A percentile compares a stretch with the other conserved stretches of the same genome.
These are phyloP conservation scores for Crypturellus undulatus DNA, from an alignment of 2,113 vertebrate species.

Conservation along the genomic window DNA sequence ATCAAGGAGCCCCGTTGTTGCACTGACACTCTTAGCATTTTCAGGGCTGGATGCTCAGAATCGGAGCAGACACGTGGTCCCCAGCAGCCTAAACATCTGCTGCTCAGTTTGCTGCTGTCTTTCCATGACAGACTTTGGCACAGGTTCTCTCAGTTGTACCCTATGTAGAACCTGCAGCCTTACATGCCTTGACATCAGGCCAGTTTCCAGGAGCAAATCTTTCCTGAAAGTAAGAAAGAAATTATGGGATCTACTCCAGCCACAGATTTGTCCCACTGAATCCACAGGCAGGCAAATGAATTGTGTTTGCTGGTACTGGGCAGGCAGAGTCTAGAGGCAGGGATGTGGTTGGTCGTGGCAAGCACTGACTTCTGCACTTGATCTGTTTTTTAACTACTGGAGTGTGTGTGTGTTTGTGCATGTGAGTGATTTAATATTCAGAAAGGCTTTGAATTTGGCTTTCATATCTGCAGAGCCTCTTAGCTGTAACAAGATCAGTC, in stretches of 20 bases:
- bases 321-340: neutral
- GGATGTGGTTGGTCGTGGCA: neutral
- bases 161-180: neutral
- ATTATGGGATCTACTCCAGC: neutral
- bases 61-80: neutral
- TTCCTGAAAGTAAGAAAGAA: neutral
- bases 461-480: neutral
- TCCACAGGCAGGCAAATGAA: neutral
- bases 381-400: neutral
- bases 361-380: constrained; percentile 29
- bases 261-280: neutral
- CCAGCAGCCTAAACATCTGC: neutral
- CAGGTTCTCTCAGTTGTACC: neutral
- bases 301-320: constrained; percentile 41
- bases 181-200: neutral
- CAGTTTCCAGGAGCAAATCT: neutral
- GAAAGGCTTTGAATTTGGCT: neutral
- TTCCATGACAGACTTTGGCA: neutral
- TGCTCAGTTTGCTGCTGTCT: neutral
- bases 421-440: neutral
- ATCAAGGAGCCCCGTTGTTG: neutral
- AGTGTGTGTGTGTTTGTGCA: no score
- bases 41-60: neutral
- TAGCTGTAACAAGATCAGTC: neutral
- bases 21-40: neutral